Evolutionary conservation across 2,888 invertebrate genomes (phyloP).

Genomic region (Noctua janthe): DNA sequence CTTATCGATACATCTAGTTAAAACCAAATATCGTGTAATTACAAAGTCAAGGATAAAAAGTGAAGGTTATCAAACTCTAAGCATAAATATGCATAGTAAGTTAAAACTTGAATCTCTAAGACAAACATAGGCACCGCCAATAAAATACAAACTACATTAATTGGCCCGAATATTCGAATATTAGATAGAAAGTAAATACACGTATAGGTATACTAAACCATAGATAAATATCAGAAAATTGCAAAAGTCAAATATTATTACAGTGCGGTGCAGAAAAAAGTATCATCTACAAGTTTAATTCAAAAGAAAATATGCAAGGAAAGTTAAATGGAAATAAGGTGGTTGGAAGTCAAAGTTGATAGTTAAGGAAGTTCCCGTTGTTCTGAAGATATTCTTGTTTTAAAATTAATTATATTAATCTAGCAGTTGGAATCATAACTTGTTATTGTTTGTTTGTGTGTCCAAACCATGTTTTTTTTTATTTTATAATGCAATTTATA

Average conservation of each 20-base stretch:
- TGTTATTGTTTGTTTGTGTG: conserved; percentile 1
- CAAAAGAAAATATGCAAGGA: conserved; percentile 37
- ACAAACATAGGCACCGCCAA: conserved; percentile 12
- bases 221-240: conserved; percentile 54
- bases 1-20: background rate
- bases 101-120: conserved; percentile 26
- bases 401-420: conserved; percentile 35
- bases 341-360: conserved; percentile 24
- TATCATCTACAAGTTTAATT: conserved; percentile 8
- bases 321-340: conserved; percentile 45
- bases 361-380: conserved; percentile 16
- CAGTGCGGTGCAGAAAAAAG: conserved; percentile 45
- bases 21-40: background rate
- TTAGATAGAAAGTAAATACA: conserved; percentile 34
- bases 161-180: conserved; percentile 35
- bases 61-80: background rate
- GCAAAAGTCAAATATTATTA: conserved; percentile 45
- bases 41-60: conserved; percentile 3
- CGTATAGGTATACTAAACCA: conserved; percentile 13
- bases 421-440: conserved; percentile 11
- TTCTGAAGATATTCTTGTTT: conserved; percentile 39
- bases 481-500: background rate
- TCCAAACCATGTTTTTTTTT: background rate
- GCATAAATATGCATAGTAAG: conserved; percentile 22
- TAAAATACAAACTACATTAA: conserved; percentile 30